Evolutionary conservation across 2,797 vertebrate species (phyloP), one percentile per base, ranked within the genome.

Genomic region (Chelonia mydas): DNA sequence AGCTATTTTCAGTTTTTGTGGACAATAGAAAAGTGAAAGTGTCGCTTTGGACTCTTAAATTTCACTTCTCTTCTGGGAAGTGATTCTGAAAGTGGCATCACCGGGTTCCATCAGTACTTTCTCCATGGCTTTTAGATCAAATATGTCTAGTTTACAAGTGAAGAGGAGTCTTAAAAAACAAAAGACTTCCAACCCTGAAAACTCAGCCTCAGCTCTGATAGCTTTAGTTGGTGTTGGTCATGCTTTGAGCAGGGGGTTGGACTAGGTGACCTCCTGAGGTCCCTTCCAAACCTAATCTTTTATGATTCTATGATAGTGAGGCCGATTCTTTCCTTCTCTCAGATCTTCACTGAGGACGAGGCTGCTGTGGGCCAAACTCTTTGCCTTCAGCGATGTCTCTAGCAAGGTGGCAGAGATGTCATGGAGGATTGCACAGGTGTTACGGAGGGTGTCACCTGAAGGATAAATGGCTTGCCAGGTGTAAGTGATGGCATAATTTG

Each of bases 1-100:
- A 86, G 11, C 68, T 89, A 31, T 89, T 87, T 90, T 47, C 55
- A 87, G 81, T 47, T 78, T 93, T 96, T 92, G 21, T 86, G 87
- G 80, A 16, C 84, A 76, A 65, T 50, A 74, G 68, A 37, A 25
- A 90, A 17, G 91, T 16, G 68, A 96, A 88, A 76, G 61, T 83
- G 74, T 45, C 84, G 65, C 0, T 2, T 87, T 57, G 65, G 83
- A 76, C n/a, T 59, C 28, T 31, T 59, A 59, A 31, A 59, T 59
- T 31, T 57, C 55, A 57, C 9, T 57, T 76, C 65, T 55, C 57
- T 0, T 92, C 88, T 82, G 57, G 85, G 83, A 68, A 88, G 31
- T 3, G 5, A 45, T 87, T 95, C 61, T 82, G 16, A 27, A 72
- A 31, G 68, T 0, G 0, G 2, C 45, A 23, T 72, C 65, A 4